Base-by-base conservation (phyloP, 2,113 vertebrate species). In the Crypturellus undulatus region DNA sequence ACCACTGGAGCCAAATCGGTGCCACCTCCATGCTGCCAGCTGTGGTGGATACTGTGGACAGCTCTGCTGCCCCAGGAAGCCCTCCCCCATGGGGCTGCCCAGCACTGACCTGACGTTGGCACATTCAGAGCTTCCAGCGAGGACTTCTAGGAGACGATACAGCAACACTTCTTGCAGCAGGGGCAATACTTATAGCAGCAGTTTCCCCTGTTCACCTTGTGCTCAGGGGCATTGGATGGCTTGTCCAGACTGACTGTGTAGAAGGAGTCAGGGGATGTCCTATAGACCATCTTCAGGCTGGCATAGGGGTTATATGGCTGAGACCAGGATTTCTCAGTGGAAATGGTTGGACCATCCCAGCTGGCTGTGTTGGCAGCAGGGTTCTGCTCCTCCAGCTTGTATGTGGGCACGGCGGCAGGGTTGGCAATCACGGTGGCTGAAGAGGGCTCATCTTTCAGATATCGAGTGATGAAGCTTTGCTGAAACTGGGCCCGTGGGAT, bases 401-500 rank as follows among this genome's bases (percentile, higher is more conserved):
- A 51, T 8, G 89, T 7, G 26, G 87, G 93, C 84, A 69, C 10
- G 0, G 84, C 76, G 8, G 92, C 60, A 1, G 98, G 97, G 91
- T 98, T 98, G 77, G 92, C 40, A 1, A 98, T 96, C 72, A 98
- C 4, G 0, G 90, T 94, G 87, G 97, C 96, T 3, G 83, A 76
- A 38, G 90, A 72, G 34, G 79, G 93, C 88, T 98, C 94, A 0
- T 96, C 97, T 8, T 93, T 85, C 92, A 98, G 84, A 75, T 97
- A 94, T 9, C n/a, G 95, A 42, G 97, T 94, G 67, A 97, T 87
- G 83, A 98, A 97, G 92, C 96, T 95, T 18, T 97, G 96, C 88
- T 97, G 96, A 72, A 99, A 97, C 72, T 98, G 98, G 4, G 98
- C 98, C 25, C 97, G 96, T 0, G 98, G 98, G 87, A 99, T 98